Evolutionary conservation across 2,113 vertebrate species (phyloP), one percentile per base, ranked within the genome.

Genomic region (Sula dactylatra): DNA sequence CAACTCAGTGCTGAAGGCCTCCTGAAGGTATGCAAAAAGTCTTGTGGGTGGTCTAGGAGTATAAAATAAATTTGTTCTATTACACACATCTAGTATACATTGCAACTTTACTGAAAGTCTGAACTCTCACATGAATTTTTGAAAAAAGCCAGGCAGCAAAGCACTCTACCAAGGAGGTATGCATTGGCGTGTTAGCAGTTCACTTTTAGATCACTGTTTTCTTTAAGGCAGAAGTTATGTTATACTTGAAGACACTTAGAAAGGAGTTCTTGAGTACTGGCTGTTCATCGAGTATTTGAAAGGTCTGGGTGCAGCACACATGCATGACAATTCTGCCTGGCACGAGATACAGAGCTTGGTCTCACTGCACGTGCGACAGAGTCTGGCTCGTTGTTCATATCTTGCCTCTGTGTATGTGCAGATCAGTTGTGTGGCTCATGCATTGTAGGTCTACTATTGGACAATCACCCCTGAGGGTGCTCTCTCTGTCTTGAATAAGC

Each of bases 371-470:
- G 0, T 8, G 8, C 0, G 1, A 9, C 12, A 7, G 11, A 26
- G 2, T 29, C 26, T 47, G 45, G 4, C 34, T 42, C 2, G 0
- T 9, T 0, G 1, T 21, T 54, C 5, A 0, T 2, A 1, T 24
- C 27, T 55, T 17, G 8, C 22, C 15, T 18, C 1, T 2, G 3
- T 34, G 38, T 22, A 4, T 0, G 0, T 36, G 47, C 72, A 62
- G 11, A 18, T 62, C 40, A 42, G 0, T 26, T 1, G 0, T 29
- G 42, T 8, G 7, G 32, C 29, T 55, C 0, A 0, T 20, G 13
- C 19, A 2, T 10, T 67, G 47, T 10, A 29, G 24, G 24, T 61
- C 27, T 19, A 0, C 13, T 26, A 2, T 13, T 7, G 42, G 21
- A 38, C 24, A 2, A 10, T 42, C 18, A 26, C 25, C 6, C 7